Conservation (phyloP, 2,113 vertebrate genomes). For the Microcebus lehilahytsara region DNA sequence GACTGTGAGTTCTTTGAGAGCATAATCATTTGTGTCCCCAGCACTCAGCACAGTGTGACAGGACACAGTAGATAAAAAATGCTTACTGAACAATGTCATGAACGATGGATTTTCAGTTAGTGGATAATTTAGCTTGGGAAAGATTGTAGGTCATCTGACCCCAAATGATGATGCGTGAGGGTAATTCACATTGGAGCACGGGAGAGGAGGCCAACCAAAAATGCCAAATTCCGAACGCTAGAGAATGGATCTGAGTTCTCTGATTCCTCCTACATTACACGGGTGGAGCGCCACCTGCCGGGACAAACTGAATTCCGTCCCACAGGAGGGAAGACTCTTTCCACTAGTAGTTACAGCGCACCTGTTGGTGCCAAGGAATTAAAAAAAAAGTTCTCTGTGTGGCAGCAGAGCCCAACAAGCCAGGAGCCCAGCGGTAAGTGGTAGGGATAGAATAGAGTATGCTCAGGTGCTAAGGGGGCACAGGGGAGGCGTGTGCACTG, state of each 20-base stretch:
- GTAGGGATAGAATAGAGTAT: not conserved
- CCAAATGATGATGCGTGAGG: not conserved
- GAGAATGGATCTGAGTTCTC: not conserved
- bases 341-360: not conserved
- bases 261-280: not conserved
- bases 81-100: not conserved
- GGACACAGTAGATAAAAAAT: fast-evolving
- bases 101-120: not conserved
- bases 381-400: not conserved
- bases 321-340: not conserved
- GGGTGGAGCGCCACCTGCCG: not conserved
- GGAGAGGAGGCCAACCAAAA: not conserved
- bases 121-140: not conserved
- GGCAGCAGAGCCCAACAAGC: not conserved
- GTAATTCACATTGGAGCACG: not conserved
- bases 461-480: not conserved
- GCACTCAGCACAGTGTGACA: not conserved
- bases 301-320: no score
- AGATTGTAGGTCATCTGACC: not conserved
- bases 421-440: not conserved
- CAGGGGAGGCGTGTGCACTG: not conserved
- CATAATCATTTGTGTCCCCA: not conserved
- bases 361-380: not conserved
- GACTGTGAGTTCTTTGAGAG: not conserved
- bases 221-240: not conserved